Base-by-base conservation (phyloP, 1,140 invertebrate genomes). In the Bradysia coprophila region DNA sequence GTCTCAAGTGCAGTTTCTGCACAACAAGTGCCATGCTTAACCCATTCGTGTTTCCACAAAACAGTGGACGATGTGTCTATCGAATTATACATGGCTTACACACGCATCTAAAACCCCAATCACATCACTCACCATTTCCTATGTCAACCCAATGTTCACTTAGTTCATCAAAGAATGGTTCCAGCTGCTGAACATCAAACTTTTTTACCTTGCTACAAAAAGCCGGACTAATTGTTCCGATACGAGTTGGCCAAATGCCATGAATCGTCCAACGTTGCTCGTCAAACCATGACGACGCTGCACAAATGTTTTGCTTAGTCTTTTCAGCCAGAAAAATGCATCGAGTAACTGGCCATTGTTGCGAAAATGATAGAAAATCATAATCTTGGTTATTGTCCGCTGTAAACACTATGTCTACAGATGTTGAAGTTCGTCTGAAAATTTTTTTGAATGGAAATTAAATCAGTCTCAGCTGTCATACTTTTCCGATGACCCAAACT, bases 41-140 rank as follows among this genome's bases (percentile, higher is more conserved):
- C 56, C 84, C 84, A 89, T 56, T 88, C 85, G 45, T 89, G 82
- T 45, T 73, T 63, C 85, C 84, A 89, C 6, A 89, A 66, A 6
- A 68, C 65, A 48, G 74, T 67, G 9, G 59, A 52, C 24, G 64
- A 58, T 2, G 62, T 71, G 46, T 62, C 66, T 61, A 48, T n/a
- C 52, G 11, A 34, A 13, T 5, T 4, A 3, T 15, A 34, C 18
- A 5, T 15, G 18, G n/a, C n/a, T 34, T 34, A 15, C 18, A 13
- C n/a, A 34, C 18, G 28, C 8, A 31, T 31, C n/a, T 31, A n/a
- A 31, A 31, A 31, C 28, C 28, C 8, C n/a, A 9, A 8, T 31
- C 8, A 31, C n/a, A 9, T 31, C n/a, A 9, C 28, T 31, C 37
- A 54, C 69, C 64, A 45, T 68, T 68, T 54, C 81, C 72, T 43